phyloP scores from a whole-genome alignment of 2,113 vertebrate genomes.

The Coptodon rendalli region DNA sequence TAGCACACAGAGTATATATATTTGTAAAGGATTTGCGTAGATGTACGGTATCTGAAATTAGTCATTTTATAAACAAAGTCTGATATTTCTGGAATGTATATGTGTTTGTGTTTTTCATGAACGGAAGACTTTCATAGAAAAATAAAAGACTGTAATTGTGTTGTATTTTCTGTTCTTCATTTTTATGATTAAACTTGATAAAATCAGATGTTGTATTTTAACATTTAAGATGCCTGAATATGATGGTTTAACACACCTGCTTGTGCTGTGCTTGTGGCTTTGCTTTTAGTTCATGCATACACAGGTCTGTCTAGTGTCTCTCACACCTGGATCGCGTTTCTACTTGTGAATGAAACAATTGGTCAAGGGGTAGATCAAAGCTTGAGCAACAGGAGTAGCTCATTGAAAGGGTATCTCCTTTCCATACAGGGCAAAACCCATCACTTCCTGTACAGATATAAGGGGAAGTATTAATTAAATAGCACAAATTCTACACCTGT shows the following conservation, averaged over 20 bases:
- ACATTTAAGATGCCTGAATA: neutral
- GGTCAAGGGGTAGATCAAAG: neutral
- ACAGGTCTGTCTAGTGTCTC: neutral
- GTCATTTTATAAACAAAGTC: constrained; percentile 6
- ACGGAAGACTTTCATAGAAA: constrained; percentile 19
- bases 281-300: neutral
- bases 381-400: neutral
- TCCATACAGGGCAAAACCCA: neutral
- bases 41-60: constrained; percentile 9
- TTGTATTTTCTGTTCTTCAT: constrained; percentile 22
- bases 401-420: neutral
- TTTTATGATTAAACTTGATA: constrained; percentile 31
- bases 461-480: neutral
- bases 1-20: constrained; percentile 30
- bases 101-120: constrained; percentile 25
- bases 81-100: constrained; percentile 1
- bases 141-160: neutral
- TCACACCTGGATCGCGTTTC: neutral
- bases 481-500: neutral
- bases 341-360: neutral
- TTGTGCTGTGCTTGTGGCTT: neutral
- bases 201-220: neutral
- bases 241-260: neutral
- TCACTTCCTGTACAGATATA: neutral
- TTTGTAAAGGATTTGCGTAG: constrained; percentile 43